Evolutionary conservation across 2,888 invertebrate species (phyloP), one percentile per base, ranked within the genome.

Genomic region (Furcula furcula): DNA sequence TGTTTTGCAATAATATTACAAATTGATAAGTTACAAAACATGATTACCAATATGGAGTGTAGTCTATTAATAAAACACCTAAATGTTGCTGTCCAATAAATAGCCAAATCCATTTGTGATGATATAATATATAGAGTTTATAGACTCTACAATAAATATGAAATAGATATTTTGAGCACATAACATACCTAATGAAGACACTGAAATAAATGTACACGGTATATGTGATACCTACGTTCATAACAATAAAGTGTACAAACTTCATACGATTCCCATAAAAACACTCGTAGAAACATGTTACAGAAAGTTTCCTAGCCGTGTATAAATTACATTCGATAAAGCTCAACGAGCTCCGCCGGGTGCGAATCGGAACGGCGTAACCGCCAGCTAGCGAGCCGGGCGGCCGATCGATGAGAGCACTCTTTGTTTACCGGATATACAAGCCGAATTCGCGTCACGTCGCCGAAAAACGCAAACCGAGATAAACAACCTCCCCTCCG

Each of bases 391-490:
- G 48, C 47, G 55, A 69, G 65, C 69, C 58, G 64, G 66, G 71
- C 55, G 64, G 55, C 59, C 63, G 82, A 84, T 87, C 88, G 87
- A 86, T 87, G 76, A 75, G 76, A 78, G 67, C 70, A 65, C 74
- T 82, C 85, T 85, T 84, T 83, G 84, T 86, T 72, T 72, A 77
- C 65, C 77, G 78, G 77, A 78, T 78, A 80, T 83, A 85, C 83
- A 76, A 83, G 76, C 82, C 70, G 84, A 84, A 88, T 88, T 88
- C 87, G 85, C 84, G 76, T 82, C 87, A 87, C 88, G 88, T 88
- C 78, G 72, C 71, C 81, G 78, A 80, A 86, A 87, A 86, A 87
- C 83, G 81, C 84, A 83, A 86, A 86, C 85, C 81, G 82, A 87
- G 85, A 87, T 83, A 87, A 87, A 85, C 81, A 78, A 77, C 81